Evolutionary conservation across 2,797 vertebrate species (phyloP).

Genomic region (Argyrosomus regius): DNA sequence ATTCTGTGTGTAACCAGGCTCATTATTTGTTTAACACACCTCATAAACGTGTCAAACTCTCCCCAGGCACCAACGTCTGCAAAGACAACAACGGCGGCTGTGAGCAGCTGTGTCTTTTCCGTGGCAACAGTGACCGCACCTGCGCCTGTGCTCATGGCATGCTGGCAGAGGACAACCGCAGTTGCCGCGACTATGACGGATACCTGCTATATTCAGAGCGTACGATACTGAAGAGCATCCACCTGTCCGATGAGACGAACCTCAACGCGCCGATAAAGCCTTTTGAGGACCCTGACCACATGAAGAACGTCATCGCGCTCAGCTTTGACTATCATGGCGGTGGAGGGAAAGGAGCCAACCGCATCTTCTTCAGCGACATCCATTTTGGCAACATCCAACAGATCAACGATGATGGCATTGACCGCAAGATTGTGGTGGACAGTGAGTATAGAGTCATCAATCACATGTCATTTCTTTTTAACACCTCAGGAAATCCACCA

Average conservation of each 20-base stretch:
- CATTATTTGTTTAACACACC: conserved; percentile 27
- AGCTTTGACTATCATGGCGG: conserved; percentile 94
- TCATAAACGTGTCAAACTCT: conserved; percentile 10
- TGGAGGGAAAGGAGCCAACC: conserved; percentile 91
- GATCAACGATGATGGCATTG: conserved; percentile 93
- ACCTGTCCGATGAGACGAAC: conserved; percentile 98
- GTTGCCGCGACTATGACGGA: conserved; percentile 95
- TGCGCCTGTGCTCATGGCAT: conserved; percentile 97
- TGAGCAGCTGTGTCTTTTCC: conserved; percentile 95
- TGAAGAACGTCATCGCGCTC: conserved; percentile 98
- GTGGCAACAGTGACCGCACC: conserved; percentile 86
- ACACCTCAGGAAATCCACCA: neutral
- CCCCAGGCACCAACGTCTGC: conserved; percentile 94
- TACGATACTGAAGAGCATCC: conserved; percentile 97
- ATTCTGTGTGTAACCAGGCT: conserved; percentile 19
- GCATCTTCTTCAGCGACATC: conserved; percentile 98
- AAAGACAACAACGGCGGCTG: conserved; percentile 93
- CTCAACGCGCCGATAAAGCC: conserved; percentile 96
- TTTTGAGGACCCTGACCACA: conserved; percentile 96
- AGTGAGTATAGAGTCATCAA: conserved; percentile 86
- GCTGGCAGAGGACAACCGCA: conserved; percentile 91
- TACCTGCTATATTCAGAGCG: conserved; percentile 98
- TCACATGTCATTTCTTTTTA: neutral
- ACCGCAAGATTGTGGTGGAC: conserved; percentile 94
- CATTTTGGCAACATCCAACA: conserved; percentile 99